These are phyloP conservation scores for Zapornia atra DNA, from an alignment of 2,113 vertebrate species.

Conservation along the genomic window DNA sequence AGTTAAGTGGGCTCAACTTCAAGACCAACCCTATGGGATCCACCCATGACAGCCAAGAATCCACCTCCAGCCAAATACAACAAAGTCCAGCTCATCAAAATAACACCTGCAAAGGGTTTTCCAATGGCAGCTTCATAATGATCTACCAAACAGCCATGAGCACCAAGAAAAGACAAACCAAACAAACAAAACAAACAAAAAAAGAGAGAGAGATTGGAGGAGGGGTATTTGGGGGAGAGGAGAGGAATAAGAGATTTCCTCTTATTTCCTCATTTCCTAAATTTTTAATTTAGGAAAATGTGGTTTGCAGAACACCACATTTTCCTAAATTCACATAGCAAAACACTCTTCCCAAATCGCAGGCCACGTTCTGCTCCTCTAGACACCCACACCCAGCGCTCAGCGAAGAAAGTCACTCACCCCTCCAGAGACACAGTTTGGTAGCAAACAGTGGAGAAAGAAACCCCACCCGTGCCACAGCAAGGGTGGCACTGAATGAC, in stretches of 20 bases:
- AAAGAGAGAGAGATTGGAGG: too few species aligned
- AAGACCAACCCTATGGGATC: neutral
- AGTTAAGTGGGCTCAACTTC: neutral
- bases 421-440: neutral
- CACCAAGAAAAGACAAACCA: neutral
- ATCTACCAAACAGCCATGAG: neutral
- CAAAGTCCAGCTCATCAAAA: neutral
- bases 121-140: neutral
- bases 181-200: too few species aligned
- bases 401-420: neutral
- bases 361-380: neutral
- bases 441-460: neutral
- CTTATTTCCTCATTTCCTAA: too few species aligned
- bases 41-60: neutral
- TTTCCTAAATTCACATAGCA: neutral
- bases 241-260: neutral
- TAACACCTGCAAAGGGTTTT: neutral
- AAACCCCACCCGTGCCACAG: neutral
- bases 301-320: neutral
- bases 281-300: too few species aligned
- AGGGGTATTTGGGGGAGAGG: too few species aligned
- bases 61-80: neutral
- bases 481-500: neutral
- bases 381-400: accelerated
- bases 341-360: neutral